These are phyloP conservation scores for Tonatia bakeri DNA, from an alignment of 2,113 vertebrate species.

Conservation along the genomic window DNA sequence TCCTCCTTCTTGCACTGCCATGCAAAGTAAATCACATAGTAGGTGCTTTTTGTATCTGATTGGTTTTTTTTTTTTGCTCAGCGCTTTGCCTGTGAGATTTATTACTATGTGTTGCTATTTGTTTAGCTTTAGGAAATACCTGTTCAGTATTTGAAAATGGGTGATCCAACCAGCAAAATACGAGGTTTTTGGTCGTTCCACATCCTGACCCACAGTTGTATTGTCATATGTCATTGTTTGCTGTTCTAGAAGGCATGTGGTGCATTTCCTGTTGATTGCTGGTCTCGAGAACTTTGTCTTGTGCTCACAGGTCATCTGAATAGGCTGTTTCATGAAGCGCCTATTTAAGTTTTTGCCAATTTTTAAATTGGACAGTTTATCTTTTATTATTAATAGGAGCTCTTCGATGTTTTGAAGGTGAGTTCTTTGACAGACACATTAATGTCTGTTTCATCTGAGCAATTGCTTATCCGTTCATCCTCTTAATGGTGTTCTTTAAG, in stretches of 20 bases:
- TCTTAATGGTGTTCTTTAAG: not conserved
- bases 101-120: not conserved
- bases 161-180: not conserved
- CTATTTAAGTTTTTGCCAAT: not conserved
- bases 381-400: not conserved
- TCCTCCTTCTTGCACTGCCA: not conserved
- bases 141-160: not conserved
- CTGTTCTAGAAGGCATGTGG: not conserved
- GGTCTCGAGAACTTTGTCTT: not conserved
- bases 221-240: not conserved
- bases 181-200: not conserved
- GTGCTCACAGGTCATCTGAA: not conserved
- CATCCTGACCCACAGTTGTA: not conserved
- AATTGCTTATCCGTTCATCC: not conserved
- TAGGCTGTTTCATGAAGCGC: not conserved
- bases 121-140: not conserved
- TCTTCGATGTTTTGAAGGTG: not conserved
- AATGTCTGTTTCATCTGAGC: not conserved
- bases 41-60: not conserved
- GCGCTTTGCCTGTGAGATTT: not conserved
- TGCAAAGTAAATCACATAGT: not conserved
- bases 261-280: not conserved
- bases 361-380: not conserved
- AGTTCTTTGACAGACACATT: not conserved
- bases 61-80: not conserved